Percentiles rank a stretch among this genome's conserved stretches.
phyloP scores from a whole-genome alignment of 2,888 invertebrate species.

The Dryomyza anilis region DNA sequence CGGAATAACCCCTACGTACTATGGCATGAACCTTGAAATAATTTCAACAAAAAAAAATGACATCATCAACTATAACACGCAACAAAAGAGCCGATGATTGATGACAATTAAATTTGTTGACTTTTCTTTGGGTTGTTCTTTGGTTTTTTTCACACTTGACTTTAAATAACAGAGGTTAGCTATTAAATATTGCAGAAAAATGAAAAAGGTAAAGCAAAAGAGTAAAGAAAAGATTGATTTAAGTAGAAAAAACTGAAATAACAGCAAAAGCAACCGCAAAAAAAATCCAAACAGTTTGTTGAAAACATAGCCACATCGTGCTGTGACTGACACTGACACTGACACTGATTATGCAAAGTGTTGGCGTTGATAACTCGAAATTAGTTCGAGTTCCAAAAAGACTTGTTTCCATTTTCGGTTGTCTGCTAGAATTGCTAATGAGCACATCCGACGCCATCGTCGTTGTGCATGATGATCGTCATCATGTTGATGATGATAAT shows the following conservation, averaged over 20 bases:
- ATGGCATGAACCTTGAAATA: not conserved
- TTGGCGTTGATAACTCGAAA: conserved; percentile 12
- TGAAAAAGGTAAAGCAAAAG: not conserved
- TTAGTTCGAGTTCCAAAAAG: conserved; percentile 12
- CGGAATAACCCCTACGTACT: not conserved
- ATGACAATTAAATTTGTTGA: conserved; percentile 9
- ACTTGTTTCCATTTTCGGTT: no score
- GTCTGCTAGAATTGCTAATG: no score
- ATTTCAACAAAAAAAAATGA: conserved; percentile 1
- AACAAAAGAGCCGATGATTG: conserved; percentile 15
- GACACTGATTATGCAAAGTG: conserved; percentile 2
- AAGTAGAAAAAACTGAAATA: no score
- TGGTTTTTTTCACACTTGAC: no score
- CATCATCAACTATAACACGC: conserved; percentile 21
- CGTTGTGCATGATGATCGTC: no score
- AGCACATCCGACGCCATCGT: no score
- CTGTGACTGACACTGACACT: not conserved
- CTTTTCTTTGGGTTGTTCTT: no score
- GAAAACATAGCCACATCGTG: no score
- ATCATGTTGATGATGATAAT: no score
- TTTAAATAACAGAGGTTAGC: no score
- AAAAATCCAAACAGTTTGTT: no score
- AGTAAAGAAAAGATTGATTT: no score
- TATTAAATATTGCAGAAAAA: not conserved
- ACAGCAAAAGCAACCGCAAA: not conserved